A percentile compares a stretch with the other conserved stretches of the same genome.
These are phyloP conservation scores for Chloroceryle aenea DNA, from an alignment of 2,113 vertebrate species.

Conservation along the genomic window DNA sequence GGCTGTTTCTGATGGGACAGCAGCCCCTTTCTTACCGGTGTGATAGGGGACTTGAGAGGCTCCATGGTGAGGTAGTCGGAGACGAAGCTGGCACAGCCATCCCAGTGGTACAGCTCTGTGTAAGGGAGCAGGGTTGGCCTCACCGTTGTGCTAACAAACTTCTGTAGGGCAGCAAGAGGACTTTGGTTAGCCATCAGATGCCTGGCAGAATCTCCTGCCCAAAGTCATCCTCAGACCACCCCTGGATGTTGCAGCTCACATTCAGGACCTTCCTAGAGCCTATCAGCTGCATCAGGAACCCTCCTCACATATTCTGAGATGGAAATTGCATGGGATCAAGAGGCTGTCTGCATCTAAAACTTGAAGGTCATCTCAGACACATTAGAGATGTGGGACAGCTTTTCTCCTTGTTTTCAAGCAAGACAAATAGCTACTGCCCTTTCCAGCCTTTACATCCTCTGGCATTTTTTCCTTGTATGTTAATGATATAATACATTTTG, in stretches of 20 bases:
- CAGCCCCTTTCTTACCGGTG: slow-evolving; percentile 74
- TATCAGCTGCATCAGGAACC: not conserved
- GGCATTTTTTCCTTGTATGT: not conserved
- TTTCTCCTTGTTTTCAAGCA: not conserved
- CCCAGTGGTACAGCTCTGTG: slow-evolving; percentile 83
- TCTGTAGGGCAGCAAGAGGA: slow-evolving; percentile 76
- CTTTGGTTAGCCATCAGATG: not conserved
- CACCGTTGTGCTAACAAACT: slow-evolving; percentile 90
- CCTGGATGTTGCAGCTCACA: not conserved
- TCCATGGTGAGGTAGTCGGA: slow-evolving; percentile 84
- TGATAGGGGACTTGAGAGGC: slow-evolving; percentile 76
- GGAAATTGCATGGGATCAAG: not conserved
- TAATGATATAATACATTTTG: not conserved
- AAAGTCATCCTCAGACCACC: not conserved
- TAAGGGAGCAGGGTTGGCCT: slow-evolving; percentile 79
- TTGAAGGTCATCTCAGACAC: not conserved
- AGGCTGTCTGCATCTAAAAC: not conserved
- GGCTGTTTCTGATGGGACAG: not conserved
- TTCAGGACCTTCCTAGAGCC: not conserved
- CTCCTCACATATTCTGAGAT: not conserved
- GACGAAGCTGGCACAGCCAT: slow-evolving; percentile 86
- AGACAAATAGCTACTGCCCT: not conserved
- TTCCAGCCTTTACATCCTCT: not conserved
- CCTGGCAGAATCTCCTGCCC: not conserved
- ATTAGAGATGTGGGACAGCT: not conserved